Conservation (phyloP, 2,797 vertebrate genomes). For the Pyrocephalus nanus region DNA sequence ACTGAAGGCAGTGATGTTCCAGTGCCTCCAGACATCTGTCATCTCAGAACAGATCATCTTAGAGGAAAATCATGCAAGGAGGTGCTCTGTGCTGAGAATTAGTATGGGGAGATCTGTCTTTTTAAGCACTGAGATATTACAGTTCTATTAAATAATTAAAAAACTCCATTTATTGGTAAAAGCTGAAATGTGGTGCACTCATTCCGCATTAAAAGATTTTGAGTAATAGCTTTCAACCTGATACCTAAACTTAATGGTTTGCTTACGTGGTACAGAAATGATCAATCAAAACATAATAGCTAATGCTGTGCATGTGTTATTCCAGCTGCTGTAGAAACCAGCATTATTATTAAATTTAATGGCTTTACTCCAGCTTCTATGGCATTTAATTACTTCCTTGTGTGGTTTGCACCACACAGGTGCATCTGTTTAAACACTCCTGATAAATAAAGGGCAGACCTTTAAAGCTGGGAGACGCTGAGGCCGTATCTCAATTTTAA, state of each 20-base stretch:
- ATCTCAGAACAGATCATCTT: neutral
- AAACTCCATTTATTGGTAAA: neutral
- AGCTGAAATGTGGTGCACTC: neutral
- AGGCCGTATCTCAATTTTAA: neutral
- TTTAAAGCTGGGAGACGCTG: neutral
- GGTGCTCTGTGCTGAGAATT: neutral
- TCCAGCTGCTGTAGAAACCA: neutral
- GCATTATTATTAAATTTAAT: constrained; percentile 11
- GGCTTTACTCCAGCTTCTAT: neutral
- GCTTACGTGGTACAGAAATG: neutral
- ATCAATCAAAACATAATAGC: neutral
- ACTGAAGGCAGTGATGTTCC: neutral
- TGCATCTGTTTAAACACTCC: neutral
- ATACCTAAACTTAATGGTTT: neutral
- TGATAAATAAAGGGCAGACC: neutral
- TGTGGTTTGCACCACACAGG: neutral
- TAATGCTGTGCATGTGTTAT: neutral
- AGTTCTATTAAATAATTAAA: neutral
- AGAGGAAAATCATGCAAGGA: neutral
- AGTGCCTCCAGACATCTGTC: neutral
- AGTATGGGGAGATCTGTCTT: neutral
- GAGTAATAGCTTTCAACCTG: neutral
- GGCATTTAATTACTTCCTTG: neutral
- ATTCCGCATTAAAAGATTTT: neutral
- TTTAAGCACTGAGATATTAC: neutral